Base-by-base conservation (phyloP, 2,797 vertebrate species). In the Hoplostethus mediterraneus region DNA sequence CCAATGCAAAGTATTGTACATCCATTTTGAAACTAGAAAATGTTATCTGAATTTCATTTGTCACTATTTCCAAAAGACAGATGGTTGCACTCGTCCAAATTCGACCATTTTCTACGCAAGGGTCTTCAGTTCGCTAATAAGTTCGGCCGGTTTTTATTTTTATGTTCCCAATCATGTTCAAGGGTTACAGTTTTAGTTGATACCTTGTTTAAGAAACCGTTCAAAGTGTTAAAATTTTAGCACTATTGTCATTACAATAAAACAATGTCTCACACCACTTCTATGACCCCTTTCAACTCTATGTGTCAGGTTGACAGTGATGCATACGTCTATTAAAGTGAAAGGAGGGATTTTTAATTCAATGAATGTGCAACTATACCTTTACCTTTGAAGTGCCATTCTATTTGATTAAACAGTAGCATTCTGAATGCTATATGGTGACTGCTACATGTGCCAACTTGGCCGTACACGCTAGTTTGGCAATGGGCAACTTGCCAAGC, bases 401-500 rank as follows among this genome's bases (percentile, higher is more conserved):
- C 45, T 36, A 3, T 48, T 70, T 67, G 30, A 73, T 73, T 51
- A 42, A 69, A 73, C 42, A 67, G 48, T 74, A 25, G 49, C 17
- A 6, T 49, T 61, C 76, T 36, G 38, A 77, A 76, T 64, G 68
- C 40, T 61, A 38, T 72, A 75, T 51, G 60, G 47, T 71, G 63
- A 78, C 21, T 49, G 28, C 52, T 51, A 47, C 63, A 64, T 70
- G 52, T 63, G 44, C 73, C 63, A 82, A 67, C 75, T 85, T 91
- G 87, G 74, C 86, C 51, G 30, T 47, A 74, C 17, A 12, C 61
- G 67, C 64, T 3, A 17, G 76, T 88, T 86, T 73, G 74, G 81
- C 87, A 74, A 33, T 58, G 54, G 85, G 75, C 83, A 54, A 5
- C 53, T 54, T 65, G 80, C 88, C 88, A 87, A 80, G 47, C 66